Evolutionary conservation across 2,113 vertebrate species (phyloP).

Genomic region (Grammatotria lemairii): DNA sequence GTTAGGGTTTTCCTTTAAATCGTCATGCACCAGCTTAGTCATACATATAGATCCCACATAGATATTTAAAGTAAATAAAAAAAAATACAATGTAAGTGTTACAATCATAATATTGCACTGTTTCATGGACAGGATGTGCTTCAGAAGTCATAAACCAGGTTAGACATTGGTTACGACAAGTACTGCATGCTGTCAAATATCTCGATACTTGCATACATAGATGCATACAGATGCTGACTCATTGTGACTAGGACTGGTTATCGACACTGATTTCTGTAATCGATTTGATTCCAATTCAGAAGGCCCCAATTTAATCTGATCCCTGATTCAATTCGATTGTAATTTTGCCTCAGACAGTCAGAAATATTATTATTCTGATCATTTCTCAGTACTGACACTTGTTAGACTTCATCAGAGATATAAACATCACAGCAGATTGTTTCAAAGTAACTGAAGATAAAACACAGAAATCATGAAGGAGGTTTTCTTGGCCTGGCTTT

Average conservation of each 20-base stretch:
- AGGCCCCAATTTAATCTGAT: background rate
- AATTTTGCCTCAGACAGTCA: background rate
- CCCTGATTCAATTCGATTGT: background rate
- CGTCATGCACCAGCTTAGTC: background rate
- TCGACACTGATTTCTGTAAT: background rate
- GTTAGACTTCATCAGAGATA: background rate
- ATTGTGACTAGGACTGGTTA: background rate
- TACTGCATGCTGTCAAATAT: background rate
- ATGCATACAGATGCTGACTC: background rate
- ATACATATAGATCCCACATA: background rate
- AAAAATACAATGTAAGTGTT: background rate
- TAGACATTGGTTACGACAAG: background rate
- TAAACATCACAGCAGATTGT: background rate
- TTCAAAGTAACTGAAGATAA: background rate
- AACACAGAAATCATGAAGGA: background rate
- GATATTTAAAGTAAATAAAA: background rate
- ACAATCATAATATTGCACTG: background rate
- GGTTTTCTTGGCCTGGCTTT: background rate
- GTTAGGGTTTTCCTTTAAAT: background rate
- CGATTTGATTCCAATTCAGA: background rate
- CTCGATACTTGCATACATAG: background rate
- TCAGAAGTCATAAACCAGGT: background rate
- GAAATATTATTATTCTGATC: rapidly evolving
- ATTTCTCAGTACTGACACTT: background rate
- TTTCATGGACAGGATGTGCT: background rate